Evolutionary conservation across 2,888 invertebrate species (phyloP).

Genomic region (Drosophila tripunctata): DNA sequence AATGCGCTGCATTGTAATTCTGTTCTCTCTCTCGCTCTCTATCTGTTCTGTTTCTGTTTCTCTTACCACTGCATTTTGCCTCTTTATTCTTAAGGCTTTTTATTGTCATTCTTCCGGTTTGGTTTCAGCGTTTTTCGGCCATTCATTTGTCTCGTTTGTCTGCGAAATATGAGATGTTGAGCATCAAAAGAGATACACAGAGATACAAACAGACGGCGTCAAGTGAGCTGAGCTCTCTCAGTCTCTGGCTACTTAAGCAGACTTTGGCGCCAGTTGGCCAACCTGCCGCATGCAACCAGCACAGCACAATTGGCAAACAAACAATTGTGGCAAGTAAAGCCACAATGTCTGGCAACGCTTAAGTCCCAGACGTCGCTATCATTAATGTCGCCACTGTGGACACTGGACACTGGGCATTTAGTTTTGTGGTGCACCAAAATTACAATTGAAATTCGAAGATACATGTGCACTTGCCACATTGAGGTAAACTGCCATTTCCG

Average conservation of each 20-base stretch:
- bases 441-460: too few relatives aligned
- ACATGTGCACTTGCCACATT: background rate
- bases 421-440: too few relatives aligned
- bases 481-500: too few relatives aligned
- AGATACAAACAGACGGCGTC: conserved; percentile 55
- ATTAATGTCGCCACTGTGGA: conserved; percentile 65
- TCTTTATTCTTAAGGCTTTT: background rate
- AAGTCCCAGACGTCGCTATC: conserved; percentile 71
- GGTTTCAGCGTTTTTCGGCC: conserved; percentile 5
- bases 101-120: conserved; percentile 39
- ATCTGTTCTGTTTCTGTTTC: background rate
- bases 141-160: conserved; percentile 44
- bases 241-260: conserved; percentile 66
- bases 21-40: background rate
- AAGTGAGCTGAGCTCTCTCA: conserved; percentile 56
- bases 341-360: conserved; percentile 79
- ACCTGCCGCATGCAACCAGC: conserved; percentile 36
- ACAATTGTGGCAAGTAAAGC: conserved; percentile 58
- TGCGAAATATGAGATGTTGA: conserved; percentile 78
- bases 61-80: background rate
- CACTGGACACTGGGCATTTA: conserved; percentile 14
- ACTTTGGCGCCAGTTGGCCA: conserved; percentile 63
- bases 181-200: background rate
- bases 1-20: conserved; percentile 18
- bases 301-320: conserved; percentile 12